Evolutionary conservation across 2,113 vertebrate species (phyloP).

Genomic region (Campylorhamphus procurvoides): DNA sequence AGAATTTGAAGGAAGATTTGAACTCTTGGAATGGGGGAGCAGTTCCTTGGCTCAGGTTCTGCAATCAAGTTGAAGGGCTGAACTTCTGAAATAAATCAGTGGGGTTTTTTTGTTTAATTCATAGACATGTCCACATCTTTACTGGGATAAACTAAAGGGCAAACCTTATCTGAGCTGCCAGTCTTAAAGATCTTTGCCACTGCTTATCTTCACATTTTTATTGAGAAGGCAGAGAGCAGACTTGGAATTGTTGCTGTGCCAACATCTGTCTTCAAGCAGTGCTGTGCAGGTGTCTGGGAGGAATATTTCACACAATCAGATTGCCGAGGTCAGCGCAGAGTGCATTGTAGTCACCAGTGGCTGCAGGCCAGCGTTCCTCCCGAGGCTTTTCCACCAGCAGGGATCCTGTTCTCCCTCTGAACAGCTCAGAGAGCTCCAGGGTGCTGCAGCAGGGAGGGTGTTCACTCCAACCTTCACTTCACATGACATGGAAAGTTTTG

Average conservation of each 20-base stretch:
- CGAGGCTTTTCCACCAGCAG: not conserved
- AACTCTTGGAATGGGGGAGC: not conserved
- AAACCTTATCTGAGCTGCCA: not conserved
- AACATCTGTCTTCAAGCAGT: not conserved
- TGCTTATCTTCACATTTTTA: not conserved
- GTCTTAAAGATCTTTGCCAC: not conserved
- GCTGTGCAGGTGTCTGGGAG: not conserved
- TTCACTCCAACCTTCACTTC: accelerated
- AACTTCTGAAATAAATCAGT: not conserved
- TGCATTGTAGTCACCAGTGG: not conserved
- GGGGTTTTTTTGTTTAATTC: not conserved
- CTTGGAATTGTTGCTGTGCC: not conserved
- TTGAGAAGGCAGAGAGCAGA: not conserved
- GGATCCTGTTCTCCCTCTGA: not conserved
- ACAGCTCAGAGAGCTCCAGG: accelerated
- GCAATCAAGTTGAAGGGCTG: not conserved
- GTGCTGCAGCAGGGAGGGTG: not conserved
- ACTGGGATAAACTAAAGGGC: not conserved
- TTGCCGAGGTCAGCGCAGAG: accelerated
- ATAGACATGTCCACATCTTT: not conserved
- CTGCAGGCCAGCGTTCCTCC: not conserved
- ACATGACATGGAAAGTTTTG: not conserved
- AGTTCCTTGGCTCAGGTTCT: not conserved
- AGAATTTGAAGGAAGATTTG: not conserved
- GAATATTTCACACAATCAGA: not conserved